These are phyloP conservation scores for Semicossyphus pulcher DNA, from an alignment of 2,113 vertebrate genomes.

Conservation along the genomic window DNA sequence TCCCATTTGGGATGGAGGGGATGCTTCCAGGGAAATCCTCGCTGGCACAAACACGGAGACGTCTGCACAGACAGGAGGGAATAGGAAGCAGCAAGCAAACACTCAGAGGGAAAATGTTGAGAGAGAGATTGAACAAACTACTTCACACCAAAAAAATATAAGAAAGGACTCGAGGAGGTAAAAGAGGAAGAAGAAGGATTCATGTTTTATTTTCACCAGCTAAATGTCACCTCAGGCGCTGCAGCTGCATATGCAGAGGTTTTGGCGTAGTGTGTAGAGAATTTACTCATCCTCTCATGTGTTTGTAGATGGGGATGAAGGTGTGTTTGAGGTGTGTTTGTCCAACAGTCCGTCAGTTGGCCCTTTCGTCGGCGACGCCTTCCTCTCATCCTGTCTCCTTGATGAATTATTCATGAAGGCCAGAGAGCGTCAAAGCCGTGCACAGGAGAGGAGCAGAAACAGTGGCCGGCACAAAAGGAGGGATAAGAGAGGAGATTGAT, in stretches of 20 bases:
- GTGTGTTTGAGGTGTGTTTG: neutral
- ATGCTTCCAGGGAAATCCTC: slow-evolving; percentile 58
- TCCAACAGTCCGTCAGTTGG: neutral
- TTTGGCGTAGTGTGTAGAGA: neutral
- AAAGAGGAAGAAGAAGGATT: neutral
- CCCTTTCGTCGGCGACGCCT: slow-evolving; percentile 13
- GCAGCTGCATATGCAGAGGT: neutral
- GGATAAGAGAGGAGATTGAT: neutral
- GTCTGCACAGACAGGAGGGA: slow-evolving; percentile 21
- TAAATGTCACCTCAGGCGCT: slow-evolving; percentile 18
- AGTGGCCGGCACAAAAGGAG: neutral
- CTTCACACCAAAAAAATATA: neutral
- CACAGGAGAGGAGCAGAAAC: slow-evolving; percentile 22
- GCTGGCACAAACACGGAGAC: slow-evolving; percentile 35
- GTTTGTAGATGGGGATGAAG: neutral
- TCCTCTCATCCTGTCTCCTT: slow-evolving; percentile 10
- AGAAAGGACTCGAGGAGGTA: neutral
- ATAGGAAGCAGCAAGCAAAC: slow-evolving; percentile 29
- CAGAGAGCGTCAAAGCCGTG: slow-evolving; percentile 7
- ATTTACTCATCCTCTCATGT: neutral
- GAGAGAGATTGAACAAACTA: slow-evolving; percentile 19
- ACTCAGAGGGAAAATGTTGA: slow-evolving; percentile 1
- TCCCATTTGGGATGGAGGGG: slow-evolving; percentile 68
- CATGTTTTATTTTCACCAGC: slow-evolving; percentile 21
- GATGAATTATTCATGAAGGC: slow-evolving; percentile 59